A percentile compares a stretch with the other conserved stretches of the same genome.
Evolutionary conservation across 2,113 vertebrate species (phyloP).

Genomic region (Mormyrus iriodes): DNA sequence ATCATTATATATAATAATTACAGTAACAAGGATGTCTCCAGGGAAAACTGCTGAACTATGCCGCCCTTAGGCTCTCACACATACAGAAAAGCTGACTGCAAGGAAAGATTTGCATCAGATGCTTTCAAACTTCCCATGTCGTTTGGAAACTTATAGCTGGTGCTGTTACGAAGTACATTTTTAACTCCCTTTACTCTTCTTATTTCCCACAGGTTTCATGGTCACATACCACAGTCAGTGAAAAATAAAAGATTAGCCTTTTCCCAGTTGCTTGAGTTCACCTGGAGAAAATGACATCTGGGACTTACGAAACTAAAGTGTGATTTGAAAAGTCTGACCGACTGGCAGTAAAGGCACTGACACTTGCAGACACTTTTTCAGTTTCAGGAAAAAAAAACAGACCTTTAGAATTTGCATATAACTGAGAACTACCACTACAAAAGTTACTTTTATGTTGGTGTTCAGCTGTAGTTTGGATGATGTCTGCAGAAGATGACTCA

Average conservation of each 20-base stretch:
- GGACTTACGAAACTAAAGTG: not conserved
- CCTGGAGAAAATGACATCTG: not conserved
- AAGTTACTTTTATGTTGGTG: not conserved
- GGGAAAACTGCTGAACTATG: not conserved
- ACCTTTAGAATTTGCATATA: not conserved
- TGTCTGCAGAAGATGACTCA: not conserved
- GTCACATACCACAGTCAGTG: not conserved
- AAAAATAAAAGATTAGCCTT: not conserved
- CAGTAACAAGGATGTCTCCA: too few relatives aligned
- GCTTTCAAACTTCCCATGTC: not conserved
- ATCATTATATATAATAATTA: too few relatives aligned
- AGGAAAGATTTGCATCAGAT: not conserved
- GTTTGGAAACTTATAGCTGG: not conserved
- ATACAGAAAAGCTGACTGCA: not conserved
- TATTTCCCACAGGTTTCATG: not conserved
- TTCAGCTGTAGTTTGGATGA: not conserved
- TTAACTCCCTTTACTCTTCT: not conserved
- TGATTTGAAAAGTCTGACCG: not conserved
- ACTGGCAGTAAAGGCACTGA: not conserved
- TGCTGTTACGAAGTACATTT: not conserved
- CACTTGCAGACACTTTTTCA: not conserved
- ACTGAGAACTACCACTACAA: not conserved
- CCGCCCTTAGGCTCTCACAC: not conserved
- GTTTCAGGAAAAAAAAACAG: not conserved
- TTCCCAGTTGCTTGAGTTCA: not conserved